Conservation (phyloP, 2,888 invertebrate genomes). For the Melinaea menophilus region DNA sequence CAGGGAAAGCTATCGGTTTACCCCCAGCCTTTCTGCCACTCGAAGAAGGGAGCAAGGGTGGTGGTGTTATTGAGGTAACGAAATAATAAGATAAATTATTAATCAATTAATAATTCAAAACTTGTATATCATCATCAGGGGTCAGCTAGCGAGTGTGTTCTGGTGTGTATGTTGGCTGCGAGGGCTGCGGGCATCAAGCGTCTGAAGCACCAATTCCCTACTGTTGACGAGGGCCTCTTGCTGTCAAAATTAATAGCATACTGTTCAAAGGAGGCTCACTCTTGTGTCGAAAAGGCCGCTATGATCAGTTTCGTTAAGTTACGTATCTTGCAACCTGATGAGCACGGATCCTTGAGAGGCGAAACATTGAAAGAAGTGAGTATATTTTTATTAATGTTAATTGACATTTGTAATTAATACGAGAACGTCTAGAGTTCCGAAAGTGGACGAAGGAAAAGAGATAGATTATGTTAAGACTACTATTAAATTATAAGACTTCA, state of each 20-base stretch:
- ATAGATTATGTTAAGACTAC: not conserved
- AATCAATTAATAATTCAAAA: constrained; percentile 6
- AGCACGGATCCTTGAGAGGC: constrained; percentile 88
- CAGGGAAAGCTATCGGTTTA: constrained; percentile 93
- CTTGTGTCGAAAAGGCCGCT: constrained; percentile 94
- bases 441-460: not conserved
- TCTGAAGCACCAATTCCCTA: constrained; percentile 89
- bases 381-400: constrained; percentile 6
- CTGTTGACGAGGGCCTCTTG: constrained; percentile 92
- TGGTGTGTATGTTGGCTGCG: constrained; percentile 95
- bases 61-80: constrained; percentile 94
- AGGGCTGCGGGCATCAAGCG: constrained; percentile 91
- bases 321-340: constrained; percentile 92
- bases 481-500: not conserved
- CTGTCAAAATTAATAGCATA: constrained; percentile 96
- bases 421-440: not conserved
- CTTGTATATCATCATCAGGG: constrained; percentile 77
- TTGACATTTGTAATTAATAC: not conserved
- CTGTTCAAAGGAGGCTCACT: constrained; percentile 93
- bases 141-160: constrained; percentile 96
- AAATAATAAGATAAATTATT: not conserved
- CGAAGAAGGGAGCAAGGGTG: constrained; percentile 91
- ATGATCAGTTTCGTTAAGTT: constrained; percentile 96
- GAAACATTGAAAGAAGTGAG: constrained; percentile 86
- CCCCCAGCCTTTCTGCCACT: constrained; percentile 92